phyloP scores from a whole-genome alignment of 2,113 vertebrate genomes.

The Echinops telfairi region DNA sequence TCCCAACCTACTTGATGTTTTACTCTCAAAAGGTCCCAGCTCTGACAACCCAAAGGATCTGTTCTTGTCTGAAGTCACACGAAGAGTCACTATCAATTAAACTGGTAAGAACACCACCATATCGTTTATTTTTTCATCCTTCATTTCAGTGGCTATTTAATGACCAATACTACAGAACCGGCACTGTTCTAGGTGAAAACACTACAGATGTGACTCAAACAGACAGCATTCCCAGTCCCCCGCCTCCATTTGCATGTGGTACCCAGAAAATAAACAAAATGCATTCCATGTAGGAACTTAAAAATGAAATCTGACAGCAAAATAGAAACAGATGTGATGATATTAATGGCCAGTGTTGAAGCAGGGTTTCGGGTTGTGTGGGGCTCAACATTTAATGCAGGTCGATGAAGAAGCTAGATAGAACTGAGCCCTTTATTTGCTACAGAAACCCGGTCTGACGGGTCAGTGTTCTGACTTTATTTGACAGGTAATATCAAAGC shows the following conservation, averaged over 20 bases:
- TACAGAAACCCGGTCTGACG: neutral
- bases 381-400: neutral
- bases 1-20: neutral
- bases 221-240: neutral
- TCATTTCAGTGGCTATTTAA: neutral
- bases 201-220: neutral
- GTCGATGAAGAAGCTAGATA: neutral
- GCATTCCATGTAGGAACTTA: neutral
- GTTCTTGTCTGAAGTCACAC: neutral
- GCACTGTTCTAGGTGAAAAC: neutral
- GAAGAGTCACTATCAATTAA: neutral
- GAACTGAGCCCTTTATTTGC: neutral
- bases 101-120: neutral
- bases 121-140: neutral
- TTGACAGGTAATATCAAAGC: neutral
- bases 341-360: neutral
- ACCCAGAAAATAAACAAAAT: neutral
- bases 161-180: too few relatives aligned
- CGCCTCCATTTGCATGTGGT: too few relatives aligned
- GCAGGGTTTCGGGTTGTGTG: rapidly evolving
- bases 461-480: too few relatives aligned
- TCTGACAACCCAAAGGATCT: neutral
- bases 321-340: neutral
- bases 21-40: neutral
- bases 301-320: neutral